phyloP scores from a whole-genome alignment of 2,888 invertebrate species.

The Amblyjoppa proteus region DNA sequence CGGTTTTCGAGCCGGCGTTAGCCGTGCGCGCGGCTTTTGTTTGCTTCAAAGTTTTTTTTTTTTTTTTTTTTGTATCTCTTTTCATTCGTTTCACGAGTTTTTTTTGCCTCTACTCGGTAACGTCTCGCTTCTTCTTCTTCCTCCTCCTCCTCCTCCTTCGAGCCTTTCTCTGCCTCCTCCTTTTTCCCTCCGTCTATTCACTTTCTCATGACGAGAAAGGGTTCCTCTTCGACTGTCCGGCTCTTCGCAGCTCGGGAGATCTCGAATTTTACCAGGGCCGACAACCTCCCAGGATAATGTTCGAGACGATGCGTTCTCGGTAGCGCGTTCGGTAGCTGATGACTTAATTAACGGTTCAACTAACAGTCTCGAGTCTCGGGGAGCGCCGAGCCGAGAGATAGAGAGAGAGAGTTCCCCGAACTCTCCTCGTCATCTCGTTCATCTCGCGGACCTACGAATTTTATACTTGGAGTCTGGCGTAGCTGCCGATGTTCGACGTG shows the following conservation, averaged over 20 bases:
- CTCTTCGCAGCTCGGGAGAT: not conserved
- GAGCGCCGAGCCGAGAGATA: conserved; percentile 15
- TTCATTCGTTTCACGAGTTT: conserved; percentile 52
- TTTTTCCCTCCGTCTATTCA: conserved; percentile 63
- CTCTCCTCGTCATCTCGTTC: conserved; percentile 3
- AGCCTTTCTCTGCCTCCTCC: conserved; percentile 19
- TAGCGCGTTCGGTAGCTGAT: conserved; percentile 83
- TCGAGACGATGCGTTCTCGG: conserved; percentile 70
- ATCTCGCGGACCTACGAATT: not conserved
- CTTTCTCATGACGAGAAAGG: conserved; percentile 29
- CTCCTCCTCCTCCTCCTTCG: conserved; percentile 54
- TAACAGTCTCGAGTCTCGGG: conserved; percentile 28
- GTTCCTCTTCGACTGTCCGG: not conserved
- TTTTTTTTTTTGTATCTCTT: conserved; percentile 56
- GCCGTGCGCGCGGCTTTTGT: conserved; percentile 63
- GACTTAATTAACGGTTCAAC: conserved; percentile 80
- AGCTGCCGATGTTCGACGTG: not conserved
- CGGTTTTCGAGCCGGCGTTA: conserved; percentile 78
- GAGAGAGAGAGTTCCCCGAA: conserved; percentile 1
- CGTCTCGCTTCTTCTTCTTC: conserved; percentile 45
- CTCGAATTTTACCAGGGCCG: conserved; percentile 9
- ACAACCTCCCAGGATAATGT: conserved; percentile 12
- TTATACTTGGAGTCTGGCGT: not conserved
- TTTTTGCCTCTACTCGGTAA: conserved; percentile 53
- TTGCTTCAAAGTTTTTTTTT: conserved; percentile 63